A percentile compares a stretch with the other conserved stretches of the same genome.
Conservation (phyloP, 2,797 vertebrate species). For the Clarias fuscus region DNA sequence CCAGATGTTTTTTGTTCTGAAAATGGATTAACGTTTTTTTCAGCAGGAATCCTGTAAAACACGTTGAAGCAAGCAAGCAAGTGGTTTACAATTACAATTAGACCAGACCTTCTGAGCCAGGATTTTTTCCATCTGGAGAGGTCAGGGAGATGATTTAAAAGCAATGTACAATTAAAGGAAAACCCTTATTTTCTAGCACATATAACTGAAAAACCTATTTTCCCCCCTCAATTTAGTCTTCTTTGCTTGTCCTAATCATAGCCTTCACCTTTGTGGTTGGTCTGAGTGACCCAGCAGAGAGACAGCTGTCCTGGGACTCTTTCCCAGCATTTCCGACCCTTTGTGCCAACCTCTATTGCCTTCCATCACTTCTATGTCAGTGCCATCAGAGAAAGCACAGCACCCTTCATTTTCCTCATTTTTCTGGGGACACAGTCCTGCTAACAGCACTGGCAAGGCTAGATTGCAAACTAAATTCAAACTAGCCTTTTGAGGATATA, state of each 20-base stretch:
- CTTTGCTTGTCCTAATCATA: slow-evolving; percentile 9
- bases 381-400: slow-evolving; percentile 41
- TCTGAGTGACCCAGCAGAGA: slow-evolving; percentile 50
- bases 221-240: neutral
- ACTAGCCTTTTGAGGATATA: neutral
- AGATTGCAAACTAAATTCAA: neutral
- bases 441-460: neutral
- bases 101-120: slow-evolving; percentile 78
- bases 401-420: slow-evolving; percentile 14
- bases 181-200: neutral
- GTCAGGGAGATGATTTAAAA: slow-evolving; percentile 67
- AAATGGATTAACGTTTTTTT: slow-evolving; percentile 95
- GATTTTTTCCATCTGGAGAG: slow-evolving; percentile 82
- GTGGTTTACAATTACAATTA: slow-evolving; percentile 82
- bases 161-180: neutral
- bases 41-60: slow-evolving; percentile 82
- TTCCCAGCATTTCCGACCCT: slow-evolving; percentile 37
- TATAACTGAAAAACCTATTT: neutral
- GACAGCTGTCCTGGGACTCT: slow-evolving; percentile 46
- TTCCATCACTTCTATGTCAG: slow-evolving; percentile 45
- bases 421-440: neutral
- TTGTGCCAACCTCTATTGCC: slow-evolving; percentile 44
- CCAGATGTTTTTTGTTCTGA: slow-evolving; percentile 99
- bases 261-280: slow-evolving; percentile 23
- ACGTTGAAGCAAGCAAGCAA: slow-evolving; percentile 75